Evolutionary conservation across 2,113 vertebrate genomes (phyloP), one percentile per base, ranked within the genome.

Genomic region (Chloebia gouldiae): DNA sequence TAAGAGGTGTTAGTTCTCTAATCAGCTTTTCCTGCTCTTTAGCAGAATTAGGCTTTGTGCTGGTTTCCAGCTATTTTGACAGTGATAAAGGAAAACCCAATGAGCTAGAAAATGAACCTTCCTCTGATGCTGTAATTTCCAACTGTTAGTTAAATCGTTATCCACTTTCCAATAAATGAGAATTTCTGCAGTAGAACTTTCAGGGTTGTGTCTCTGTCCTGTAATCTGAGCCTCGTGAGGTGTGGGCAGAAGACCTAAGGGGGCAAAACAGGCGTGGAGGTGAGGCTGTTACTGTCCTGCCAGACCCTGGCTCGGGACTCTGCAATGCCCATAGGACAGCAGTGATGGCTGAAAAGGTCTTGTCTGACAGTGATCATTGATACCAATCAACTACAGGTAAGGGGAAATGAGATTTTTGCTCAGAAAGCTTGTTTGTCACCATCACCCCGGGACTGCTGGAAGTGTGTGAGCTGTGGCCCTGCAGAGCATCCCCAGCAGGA

Each of bases 61-160:
- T 35, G 22, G 51, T 97, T 97, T 90, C 72, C 56, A 40, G 87
- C 76, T 83, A 82, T 49, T 83, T 95, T 95, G 94, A 92, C 79
- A 95, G 24, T 92, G 85, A 97, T 96, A 78, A 97, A 94, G 73
- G 63, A 83, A 94, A 73, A 91, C 88, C 33, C 21, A 57, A 81
- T 75, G 83, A 97, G 80, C 86, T 93, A 97, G 94, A 97, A 98
- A 97, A 97, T 96, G 71, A 96, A 94, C 96, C 83, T 90, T 81
- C 68, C 91, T 97, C 73, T 88, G 79, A 85, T 94, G 72, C 93
- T 96, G 82, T 95, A 68, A 95, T 96, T 96, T 94, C 91, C 93
- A 90, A 80, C 71, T 86, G 68, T 94, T 94, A 86, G 88, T 95
- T 95, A 82, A 95, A 40, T 40, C 40, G 13, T 40, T 40, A 40